A percentile compares a stretch with the other conserved stretches of the same genome.
Conservation (phyloP, 2,888 invertebrate species). For the Oxyscelio sp. region DNA sequence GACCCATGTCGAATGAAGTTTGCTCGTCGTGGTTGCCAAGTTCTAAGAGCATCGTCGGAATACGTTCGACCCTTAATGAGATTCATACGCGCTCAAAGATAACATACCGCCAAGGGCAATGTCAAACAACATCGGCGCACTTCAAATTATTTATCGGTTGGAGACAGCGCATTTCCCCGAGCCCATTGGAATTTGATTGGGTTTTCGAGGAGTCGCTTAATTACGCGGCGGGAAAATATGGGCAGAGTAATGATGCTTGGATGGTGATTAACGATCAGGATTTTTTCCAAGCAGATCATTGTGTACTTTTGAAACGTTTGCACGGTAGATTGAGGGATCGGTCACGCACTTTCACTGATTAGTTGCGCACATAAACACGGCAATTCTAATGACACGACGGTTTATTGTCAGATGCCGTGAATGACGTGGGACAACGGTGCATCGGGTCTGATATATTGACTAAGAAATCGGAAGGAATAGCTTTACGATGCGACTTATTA, state of each 20-base stretch:
- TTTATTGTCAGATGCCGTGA: conserved; percentile 41
- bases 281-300: conserved; percentile 39
- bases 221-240: conserved; percentile 19
- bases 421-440: conserved; percentile 29
- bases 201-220: conserved; percentile 10
- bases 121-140: conserved; percentile 4
- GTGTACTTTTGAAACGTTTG: conserved; percentile 37
- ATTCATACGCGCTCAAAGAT: conserved; percentile 31
- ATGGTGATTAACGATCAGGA: conserved; percentile 45
- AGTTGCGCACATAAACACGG: conserved; percentile 77
- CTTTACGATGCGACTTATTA: conserved; percentile 11
- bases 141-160: conserved; percentile 7
- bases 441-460: conserved; percentile 32
- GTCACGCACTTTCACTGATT: conserved; percentile 81
- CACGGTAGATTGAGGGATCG: conserved; percentile 45
- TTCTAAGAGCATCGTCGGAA: conserved; percentile 39
- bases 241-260: conserved; percentile 22
- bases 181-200: not conserved
- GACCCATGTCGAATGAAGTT: conserved; percentile 52
- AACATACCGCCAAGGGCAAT: conserved; percentile 2
- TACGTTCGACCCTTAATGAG: conserved; percentile 19
- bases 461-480: conserved; percentile 34
- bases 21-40: conserved; percentile 12
- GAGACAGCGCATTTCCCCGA: not conserved
- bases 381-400: conserved; percentile 57